Evolutionary conservation across 1,140 invertebrate genomes (phyloP).

Genomic region (Drosophila busckii): DNA sequence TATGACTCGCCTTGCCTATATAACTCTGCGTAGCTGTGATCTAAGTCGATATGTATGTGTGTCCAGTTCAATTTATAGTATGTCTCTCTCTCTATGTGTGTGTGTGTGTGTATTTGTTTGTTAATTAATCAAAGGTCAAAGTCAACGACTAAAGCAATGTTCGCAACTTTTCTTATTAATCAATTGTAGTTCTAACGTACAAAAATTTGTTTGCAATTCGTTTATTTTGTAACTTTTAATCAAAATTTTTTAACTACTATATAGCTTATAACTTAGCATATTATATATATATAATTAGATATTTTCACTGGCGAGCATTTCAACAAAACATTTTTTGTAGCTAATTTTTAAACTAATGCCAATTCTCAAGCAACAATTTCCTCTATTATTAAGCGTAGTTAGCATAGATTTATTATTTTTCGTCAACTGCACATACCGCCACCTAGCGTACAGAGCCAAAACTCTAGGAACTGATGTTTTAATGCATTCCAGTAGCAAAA

Average conservation of each 20-base stretch:
- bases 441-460: no score
- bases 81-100: not conserved
- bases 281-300: not conserved
- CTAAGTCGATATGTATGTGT: conserved; percentile 52
- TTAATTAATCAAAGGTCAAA: conserved; percentile 9
- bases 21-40: conserved; percentile 73
- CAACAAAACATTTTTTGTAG: no score
- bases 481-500: conserved; percentile 69
- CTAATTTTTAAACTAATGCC: no score
- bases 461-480: conserved; percentile 6
- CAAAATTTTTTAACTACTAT: conserved; percentile 34
- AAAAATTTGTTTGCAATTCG: conserved; percentile 7
- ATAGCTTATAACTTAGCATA: not conserved
- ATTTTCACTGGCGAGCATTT: conserved; percentile 1
- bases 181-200: not conserved
- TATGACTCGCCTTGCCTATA: conserved; percentile 61
- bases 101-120: not conserved
- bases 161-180: no score
- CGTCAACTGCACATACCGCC: no score
- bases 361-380: conserved; percentile 4
- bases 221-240: conserved; percentile 47
- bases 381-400: conserved; percentile 5
- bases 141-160: conserved; percentile 9
- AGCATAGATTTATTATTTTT: no score
- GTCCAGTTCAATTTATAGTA: conserved; percentile 11